Percentiles rank a stretch among this genome's conserved stretches.
Evolutionary conservation across 2,797 vertebrate species (phyloP).

Genomic region (Enoplosus armatus): DNA sequence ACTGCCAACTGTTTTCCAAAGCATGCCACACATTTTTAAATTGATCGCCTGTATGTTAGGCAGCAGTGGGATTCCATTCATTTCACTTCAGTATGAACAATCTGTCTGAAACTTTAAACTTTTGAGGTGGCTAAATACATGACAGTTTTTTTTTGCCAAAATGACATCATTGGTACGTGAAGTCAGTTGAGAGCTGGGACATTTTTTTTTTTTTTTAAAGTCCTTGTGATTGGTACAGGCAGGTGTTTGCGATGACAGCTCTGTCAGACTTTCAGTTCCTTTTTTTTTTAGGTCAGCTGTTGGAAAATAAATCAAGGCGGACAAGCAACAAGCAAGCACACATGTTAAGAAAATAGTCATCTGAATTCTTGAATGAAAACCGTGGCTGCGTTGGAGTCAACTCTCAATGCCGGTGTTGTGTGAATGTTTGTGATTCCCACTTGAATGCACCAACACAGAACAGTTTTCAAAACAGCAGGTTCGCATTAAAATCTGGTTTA

Average conservation of each 20-base stretch:
- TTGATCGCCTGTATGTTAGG: neutral
- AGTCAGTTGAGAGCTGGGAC: neutral
- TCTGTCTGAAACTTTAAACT: neutral
- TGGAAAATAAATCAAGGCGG: neutral
- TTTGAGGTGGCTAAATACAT: neutral
- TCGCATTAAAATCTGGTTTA: neutral
- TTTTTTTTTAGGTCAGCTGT: neutral
- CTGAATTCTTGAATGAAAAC: neutral
- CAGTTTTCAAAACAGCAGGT: neutral
- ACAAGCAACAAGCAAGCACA: neutral
- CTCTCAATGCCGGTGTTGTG: neutral
- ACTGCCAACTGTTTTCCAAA: neutral
- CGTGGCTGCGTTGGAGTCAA: neutral
- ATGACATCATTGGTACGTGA: neutral
- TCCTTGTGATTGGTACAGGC: neutral
- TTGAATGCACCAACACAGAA: neutral
- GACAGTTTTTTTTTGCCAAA: neutral
- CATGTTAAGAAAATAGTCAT: slow-evolving; percentile 1
- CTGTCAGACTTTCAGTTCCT: neutral
- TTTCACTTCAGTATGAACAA: neutral
- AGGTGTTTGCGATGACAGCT: neutral
- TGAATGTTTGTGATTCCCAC: neutral
- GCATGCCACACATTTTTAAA: neutral
- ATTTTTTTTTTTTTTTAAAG: neutral
- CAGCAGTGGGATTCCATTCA: neutral